Conservation (phyloP, 2,797 vertebrate genomes). For the Gymnodraco acuticeps region DNA sequence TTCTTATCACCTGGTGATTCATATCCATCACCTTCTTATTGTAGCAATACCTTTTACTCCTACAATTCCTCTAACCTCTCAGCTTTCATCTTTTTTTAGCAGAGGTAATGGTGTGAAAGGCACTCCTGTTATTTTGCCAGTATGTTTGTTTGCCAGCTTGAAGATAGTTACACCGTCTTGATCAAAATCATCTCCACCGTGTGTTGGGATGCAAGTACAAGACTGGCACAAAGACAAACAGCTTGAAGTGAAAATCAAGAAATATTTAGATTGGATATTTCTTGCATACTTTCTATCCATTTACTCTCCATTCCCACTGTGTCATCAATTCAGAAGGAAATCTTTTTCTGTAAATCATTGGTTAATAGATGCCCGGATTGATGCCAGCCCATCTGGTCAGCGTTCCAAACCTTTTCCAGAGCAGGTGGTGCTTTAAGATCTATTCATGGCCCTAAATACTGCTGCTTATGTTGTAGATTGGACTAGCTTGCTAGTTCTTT, state of each 20-base stretch:
- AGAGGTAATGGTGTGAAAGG: constrained; percentile 24
- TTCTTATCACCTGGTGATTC: constrained; percentile 32
- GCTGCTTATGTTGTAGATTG: background rate
- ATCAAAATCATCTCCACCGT: constrained; percentile 23
- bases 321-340: background rate
- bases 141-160: constrained; percentile 33
- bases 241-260: too few species aligned
- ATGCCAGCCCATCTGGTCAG: constrained; percentile 41
- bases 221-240: constrained; percentile 30
- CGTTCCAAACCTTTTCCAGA: constrained; percentile 33
- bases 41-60: constrained; percentile 21
- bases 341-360: constrained; percentile 5
- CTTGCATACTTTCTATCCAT: too few species aligned
- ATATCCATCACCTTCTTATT: constrained; percentile 27
- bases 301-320: too few species aligned
- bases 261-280: too few species aligned
- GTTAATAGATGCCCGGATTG: background rate
- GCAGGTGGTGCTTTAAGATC: constrained; percentile 13
- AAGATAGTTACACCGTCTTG: constrained; percentile 38
- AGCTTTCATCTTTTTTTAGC: constrained; percentile 12
- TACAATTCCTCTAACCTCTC: constrained; percentile 13
- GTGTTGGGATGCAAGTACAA: constrained; percentile 2
- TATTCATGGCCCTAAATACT: constrained; percentile 12
- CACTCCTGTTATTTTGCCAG: constrained; percentile 36
- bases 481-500: background rate